These are phyloP conservation scores for Gonatopus flavifemur DNA, from an alignment of 1,140 invertebrate genomes.

Conservation along the genomic window DNA sequence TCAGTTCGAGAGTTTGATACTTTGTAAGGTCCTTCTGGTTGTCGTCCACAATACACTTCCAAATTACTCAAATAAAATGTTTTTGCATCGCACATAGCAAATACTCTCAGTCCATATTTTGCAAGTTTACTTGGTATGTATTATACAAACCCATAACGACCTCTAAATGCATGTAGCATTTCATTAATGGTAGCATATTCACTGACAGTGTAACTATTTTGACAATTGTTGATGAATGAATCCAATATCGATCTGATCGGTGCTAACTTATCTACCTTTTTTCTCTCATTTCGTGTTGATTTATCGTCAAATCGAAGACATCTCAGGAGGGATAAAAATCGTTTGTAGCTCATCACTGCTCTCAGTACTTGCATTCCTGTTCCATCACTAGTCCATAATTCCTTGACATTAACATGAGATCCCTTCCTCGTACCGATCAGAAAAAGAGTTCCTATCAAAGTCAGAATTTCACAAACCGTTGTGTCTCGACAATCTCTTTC, in stretches of 20 bases:
- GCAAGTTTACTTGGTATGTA: not conserved
- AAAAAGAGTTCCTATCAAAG: too few relatives aligned
- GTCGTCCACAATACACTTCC: not conserved
- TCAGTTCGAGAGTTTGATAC: not conserved
- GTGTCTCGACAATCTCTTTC: too few relatives aligned
- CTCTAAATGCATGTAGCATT: not conserved
- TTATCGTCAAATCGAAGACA: slow-evolving; percentile 5
- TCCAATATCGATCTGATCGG: slow-evolving; percentile 2
- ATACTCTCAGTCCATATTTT: not conserved
- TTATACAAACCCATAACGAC: not conserved
- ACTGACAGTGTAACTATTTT: not conserved
- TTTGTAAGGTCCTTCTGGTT: not conserved
- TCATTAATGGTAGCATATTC: not conserved
- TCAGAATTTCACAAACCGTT: too few relatives aligned
- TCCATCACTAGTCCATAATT: too few relatives aligned
- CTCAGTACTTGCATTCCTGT: too few relatives aligned
- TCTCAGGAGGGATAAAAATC: not conserved
- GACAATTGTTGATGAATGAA: not conserved
- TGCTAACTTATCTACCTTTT: not conserved
- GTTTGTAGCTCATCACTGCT: too few relatives aligned
- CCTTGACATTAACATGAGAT: too few relatives aligned
- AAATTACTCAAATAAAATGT: not conserved
- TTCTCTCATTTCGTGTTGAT: not conserved
- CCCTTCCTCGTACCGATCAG: too few relatives aligned
- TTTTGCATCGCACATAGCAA: not conserved